phyloP scores from a whole-genome alignment of 2,888 invertebrate species.

The Harpalus rubripes region DNA sequence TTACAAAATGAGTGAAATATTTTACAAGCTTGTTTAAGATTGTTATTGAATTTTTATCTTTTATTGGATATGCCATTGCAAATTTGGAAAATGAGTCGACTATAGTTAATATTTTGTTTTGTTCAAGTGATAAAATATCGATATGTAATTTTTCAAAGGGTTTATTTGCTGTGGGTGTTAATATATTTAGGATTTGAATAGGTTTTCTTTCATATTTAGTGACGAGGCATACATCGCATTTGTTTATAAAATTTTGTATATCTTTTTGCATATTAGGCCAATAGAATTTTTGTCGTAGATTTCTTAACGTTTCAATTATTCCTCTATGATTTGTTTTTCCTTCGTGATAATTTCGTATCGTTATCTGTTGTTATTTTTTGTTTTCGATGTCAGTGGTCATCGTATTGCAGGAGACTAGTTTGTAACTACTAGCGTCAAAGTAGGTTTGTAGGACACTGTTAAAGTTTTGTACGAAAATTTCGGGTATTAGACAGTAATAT shows the following conservation, averaged over 20 bases:
- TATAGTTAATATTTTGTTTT: conserved; percentile 48
- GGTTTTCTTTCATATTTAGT: conserved; percentile 67
- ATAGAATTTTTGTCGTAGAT: conserved; percentile 40
- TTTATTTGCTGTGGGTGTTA: conserved; percentile 68
- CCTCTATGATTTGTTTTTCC: conserved; percentile 64
- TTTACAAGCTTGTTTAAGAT: conserved; percentile 16
- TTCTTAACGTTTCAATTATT: conserved; percentile 34
- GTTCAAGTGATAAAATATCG: conserved; percentile 68
- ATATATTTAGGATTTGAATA: conserved; percentile 61
- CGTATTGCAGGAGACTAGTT: neutral
- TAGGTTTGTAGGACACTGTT: neutral
- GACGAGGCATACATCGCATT: conserved; percentile 59
- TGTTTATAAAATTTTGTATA: conserved; percentile 39
- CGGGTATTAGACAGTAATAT: neutral
- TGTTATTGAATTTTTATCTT: conserved; percentile 15
- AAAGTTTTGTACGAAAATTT: neutral
- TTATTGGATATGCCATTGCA: conserved; percentile 59
- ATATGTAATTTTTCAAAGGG: conserved; percentile 69
- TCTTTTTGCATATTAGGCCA: conserved; percentile 55
- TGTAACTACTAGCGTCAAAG: neutral
- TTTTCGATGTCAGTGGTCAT: conserved; percentile 25
- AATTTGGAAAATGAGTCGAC: conserved; percentile 70
- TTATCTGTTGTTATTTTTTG: conserved; percentile 28
- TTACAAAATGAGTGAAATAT: conserved; percentile 41
- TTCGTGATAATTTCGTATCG: conserved; percentile 34